These are phyloP conservation scores for Microtus richardsoni DNA, from an alignment of 2,113 vertebrate species.

Conservation along the genomic window DNA sequence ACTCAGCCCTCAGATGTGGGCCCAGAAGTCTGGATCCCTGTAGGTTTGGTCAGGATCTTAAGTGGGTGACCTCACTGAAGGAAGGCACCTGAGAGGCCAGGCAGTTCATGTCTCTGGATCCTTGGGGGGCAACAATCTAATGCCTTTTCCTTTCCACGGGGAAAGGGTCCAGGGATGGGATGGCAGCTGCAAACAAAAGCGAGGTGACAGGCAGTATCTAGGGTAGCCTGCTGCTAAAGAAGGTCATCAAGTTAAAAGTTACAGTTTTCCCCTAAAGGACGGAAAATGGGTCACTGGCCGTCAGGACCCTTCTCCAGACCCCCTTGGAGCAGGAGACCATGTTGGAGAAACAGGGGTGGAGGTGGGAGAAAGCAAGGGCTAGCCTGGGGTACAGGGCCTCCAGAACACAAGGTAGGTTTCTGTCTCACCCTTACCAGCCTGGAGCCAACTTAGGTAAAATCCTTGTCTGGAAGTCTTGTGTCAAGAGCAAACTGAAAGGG, in stretches of 20 bases:
- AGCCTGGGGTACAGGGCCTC: slow-evolving; percentile 75
- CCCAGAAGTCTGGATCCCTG: background rate
- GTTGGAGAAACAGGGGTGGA: background rate
- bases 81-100: rapidly evolving
- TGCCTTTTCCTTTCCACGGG: background rate
- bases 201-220: no score
- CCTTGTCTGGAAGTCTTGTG: background rate
- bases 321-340: background rate
- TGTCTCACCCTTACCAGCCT: background rate
- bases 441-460: background rate
- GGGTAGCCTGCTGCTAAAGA: background rate
- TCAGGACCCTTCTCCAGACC: no score
- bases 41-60: background rate
- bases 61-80: background rate
- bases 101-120: background rate
- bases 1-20: no score
- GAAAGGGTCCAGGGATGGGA: background rate
- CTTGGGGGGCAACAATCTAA: background rate
- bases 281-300: background rate
- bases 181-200: no score
- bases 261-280: background rate
- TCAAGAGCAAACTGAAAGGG: background rate
- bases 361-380: no score
- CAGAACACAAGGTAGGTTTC: slow-evolving; percentile 72
- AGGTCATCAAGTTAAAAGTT: background rate